Conservation (phyloP, 1,140 invertebrate species). For the Drosophila navojoa region DNA sequence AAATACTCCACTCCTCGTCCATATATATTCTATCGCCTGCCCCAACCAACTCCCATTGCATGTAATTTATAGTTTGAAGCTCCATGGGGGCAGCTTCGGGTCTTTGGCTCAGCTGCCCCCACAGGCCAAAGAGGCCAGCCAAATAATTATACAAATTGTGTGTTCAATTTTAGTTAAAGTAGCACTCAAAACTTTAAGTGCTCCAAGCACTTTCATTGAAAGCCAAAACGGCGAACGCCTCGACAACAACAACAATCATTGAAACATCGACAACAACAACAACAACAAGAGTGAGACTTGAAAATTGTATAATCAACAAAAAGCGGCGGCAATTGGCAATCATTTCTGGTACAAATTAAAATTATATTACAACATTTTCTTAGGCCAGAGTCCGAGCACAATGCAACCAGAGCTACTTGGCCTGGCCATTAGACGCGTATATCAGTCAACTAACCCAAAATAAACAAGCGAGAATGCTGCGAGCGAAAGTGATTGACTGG, state of each 20-base stretch:
- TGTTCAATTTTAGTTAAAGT: slow-evolving; percentile 48
- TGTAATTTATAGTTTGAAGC: slow-evolving; percentile 6
- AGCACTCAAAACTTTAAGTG: slow-evolving; percentile 36
- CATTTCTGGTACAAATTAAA: slow-evolving; percentile 81
- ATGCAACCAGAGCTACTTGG: slow-evolving; percentile 21
- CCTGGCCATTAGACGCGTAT: slow-evolving; percentile 15
- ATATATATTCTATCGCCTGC: not conserved
- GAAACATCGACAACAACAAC: slow-evolving; percentile 1
- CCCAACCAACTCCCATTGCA: not conserved
- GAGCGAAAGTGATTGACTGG: not conserved
- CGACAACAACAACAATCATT: slow-evolving; percentile 4
- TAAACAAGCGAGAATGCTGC: slow-evolving; percentile 14
- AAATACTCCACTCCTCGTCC: too few species aligned
- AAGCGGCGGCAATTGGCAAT: slow-evolving; percentile 72
- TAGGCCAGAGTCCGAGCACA: slow-evolving; percentile 51
- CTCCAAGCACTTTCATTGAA: slow-evolving; percentile 43
- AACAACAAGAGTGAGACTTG: slow-evolving; percentile 2
- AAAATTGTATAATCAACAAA: slow-evolving; percentile 74
- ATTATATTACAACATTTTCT: slow-evolving; percentile 77
- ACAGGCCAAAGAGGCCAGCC: slow-evolving; percentile 13
- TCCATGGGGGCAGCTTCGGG: slow-evolving; percentile 4
- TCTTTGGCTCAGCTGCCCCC: slow-evolving; percentile 6
- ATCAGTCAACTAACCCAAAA: slow-evolving; percentile 35
- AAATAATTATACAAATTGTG: slow-evolving; percentile 71
- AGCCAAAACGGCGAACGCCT: slow-evolving; percentile 21